Conservation (phyloP, 92 coral and sea anemone genomes). For the Porites lobata region DNA sequence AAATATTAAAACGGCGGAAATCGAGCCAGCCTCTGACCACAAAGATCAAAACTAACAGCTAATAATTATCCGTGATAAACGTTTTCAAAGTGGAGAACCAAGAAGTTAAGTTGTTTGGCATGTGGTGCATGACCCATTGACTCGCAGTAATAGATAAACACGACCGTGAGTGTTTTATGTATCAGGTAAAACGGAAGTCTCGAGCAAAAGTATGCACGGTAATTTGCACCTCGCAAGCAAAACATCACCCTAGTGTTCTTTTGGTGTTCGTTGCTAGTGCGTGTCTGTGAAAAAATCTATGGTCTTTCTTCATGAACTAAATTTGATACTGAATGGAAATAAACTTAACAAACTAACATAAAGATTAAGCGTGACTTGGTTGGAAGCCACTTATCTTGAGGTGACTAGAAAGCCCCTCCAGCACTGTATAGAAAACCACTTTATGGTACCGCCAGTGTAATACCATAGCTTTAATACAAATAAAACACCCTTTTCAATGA, state of each 20-base stretch:
- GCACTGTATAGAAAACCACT: not conserved
- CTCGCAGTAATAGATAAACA: not conserved
- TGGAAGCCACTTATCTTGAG: not conserved
- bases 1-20: too few species aligned
- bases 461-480: not conserved
- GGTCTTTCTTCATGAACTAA: not conserved
- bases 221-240: not conserved
- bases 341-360: not conserved
- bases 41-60: not conserved
- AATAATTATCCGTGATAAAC: constrained; percentile 19
- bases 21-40: not conserved
- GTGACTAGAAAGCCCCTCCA: not conserved
- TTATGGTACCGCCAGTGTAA: too few species aligned
- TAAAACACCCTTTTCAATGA: not conserved
- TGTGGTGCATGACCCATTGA: not conserved
- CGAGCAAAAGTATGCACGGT: not conserved
- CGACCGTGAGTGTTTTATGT: not conserved
- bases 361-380: not conserved
- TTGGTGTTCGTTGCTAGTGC: not conserved
- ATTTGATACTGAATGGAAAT: not conserved
- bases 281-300: not conserved
- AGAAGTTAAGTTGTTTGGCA: not conserved
- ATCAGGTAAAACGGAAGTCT: constrained; percentile 5
- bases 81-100: not conserved
- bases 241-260: not conserved